These are phyloP conservation scores for Oriolus oriolus DNA, from an alignment of 2,113 vertebrate genomes.

Conservation along the genomic window DNA sequence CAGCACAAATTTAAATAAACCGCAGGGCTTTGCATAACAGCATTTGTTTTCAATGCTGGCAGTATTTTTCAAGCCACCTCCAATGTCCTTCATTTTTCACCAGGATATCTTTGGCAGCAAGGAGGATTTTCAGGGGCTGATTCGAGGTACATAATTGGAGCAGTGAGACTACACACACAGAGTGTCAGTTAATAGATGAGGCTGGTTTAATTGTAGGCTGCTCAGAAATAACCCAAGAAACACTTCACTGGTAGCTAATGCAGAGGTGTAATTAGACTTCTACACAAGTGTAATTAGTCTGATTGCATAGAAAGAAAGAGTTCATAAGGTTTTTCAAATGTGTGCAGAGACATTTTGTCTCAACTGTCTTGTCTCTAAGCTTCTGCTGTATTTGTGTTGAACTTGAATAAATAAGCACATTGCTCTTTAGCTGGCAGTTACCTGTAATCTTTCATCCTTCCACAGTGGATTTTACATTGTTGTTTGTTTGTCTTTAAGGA, in stretches of 20 bases:
- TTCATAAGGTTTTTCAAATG: constrained; percentile 76
- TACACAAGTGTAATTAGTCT: constrained; percentile 87
- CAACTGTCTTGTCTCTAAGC: not conserved
- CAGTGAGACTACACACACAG: constrained; percentile 64
- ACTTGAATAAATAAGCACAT: not conserved
- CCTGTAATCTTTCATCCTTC: not conserved
- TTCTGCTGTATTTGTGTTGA: not conserved
- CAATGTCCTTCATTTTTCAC: constrained; percentile 39
- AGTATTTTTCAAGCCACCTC: constrained; percentile 3
- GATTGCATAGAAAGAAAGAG: constrained; percentile 81
- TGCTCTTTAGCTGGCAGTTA: not conserved
- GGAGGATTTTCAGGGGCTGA: constrained; percentile 74
- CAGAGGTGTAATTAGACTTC: constrained; percentile 87
- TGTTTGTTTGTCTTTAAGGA: not conserved
- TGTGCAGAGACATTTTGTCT: constrained; percentile 54
- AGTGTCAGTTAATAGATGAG: constrained; percentile 87
- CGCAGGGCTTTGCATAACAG: not conserved
- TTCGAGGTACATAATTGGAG: constrained; percentile 81
- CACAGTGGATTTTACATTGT: not conserved
- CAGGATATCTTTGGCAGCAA: constrained; percentile 44
- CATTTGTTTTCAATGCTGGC: not conserved
- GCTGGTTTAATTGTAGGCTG: constrained; percentile 85
- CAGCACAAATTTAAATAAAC: constrained; percentile 61
- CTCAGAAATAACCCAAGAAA: constrained; percentile 79
- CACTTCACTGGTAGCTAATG: constrained; percentile 85